phyloP scores from a whole-genome alignment of 2,888 invertebrate species.

The Theretra japonica region DNA sequence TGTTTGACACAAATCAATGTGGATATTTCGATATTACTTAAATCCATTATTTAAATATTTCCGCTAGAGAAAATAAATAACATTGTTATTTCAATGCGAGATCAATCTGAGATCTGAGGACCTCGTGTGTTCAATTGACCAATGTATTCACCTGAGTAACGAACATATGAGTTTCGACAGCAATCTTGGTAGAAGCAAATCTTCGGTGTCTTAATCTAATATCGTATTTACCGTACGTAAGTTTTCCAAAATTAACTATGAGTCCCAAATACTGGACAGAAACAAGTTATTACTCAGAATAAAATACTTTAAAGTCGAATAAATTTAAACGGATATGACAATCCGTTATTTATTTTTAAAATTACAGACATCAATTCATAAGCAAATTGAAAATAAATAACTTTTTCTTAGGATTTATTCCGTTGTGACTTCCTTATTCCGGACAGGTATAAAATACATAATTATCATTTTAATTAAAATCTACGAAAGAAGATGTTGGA shows the following conservation, averaged over 20 bases:
- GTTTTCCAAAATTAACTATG: background rate
- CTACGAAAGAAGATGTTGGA: background rate
- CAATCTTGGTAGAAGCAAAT: background rate
- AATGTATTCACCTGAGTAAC: background rate
- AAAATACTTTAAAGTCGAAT: background rate
- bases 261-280: background rate
- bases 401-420: background rate
- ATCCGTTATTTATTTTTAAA: background rate
- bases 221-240: background rate
- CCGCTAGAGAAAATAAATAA: conserved; percentile 15
- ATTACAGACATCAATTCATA: conserved; percentile 6
- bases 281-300: background rate
- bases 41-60: background rate
- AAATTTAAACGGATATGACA: background rate
- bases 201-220: background rate
- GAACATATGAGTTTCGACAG: no score
- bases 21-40: background rate
- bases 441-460: conserved; percentile 12
- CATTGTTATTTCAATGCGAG: conserved; percentile 26
- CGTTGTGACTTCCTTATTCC: background rate
- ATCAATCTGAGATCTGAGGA: conserved; percentile 26
- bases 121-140: background rate
- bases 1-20: conserved; percentile 3
- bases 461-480: conserved; percentile 12
- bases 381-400: background rate